These are phyloP conservation scores for Drosophila ezoana DNA, from an alignment of 2,888 invertebrate species.

Conservation along the genomic window DNA sequence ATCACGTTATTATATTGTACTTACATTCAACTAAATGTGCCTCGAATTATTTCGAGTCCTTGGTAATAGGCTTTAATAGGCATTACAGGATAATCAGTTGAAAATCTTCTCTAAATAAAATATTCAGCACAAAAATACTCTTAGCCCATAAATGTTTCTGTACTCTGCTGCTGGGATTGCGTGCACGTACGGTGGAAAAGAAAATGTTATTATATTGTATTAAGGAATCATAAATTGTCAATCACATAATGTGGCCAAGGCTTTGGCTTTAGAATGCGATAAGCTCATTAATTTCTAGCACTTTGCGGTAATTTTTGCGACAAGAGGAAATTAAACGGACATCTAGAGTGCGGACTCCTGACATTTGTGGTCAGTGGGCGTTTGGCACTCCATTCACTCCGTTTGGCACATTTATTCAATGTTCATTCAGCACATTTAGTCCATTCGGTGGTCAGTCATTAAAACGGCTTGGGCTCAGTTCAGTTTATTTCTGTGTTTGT, in stretches of 20 bases:
- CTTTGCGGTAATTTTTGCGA: slow-evolving; percentile 27
- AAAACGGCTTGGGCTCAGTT: slow-evolving; percentile 6
- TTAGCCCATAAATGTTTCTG: too few relatives aligned
- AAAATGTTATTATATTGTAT: not conserved
- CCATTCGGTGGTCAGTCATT: slow-evolving; percentile 6
- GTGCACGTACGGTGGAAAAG: not conserved
- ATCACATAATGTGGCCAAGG: not conserved
- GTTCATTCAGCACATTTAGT: slow-evolving; percentile 6
- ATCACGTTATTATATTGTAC: too few relatives aligned
- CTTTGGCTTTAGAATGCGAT: slow-evolving; percentile 7
- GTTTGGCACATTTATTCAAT: slow-evolving; percentile 11
- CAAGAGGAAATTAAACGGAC: slow-evolving; percentile 11
- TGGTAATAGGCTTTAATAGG: too few relatives aligned
- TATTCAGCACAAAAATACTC: too few relatives aligned
- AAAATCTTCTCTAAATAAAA: too few relatives aligned
- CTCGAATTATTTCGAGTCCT: too few relatives aligned
- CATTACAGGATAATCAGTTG: too few relatives aligned
- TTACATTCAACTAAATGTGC: too few relatives aligned
- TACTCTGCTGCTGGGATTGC: not conserved
- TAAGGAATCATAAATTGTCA: not conserved
- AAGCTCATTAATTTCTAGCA: slow-evolving; percentile 33
- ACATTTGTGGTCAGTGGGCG: slow-evolving; percentile 25
- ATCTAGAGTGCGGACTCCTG: not conserved
- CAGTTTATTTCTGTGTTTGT: slow-evolving; percentile 20
- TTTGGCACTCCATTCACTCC: slow-evolving; percentile 25